phyloP scores from a whole-genome alignment of 1,140 invertebrate genomes.

The Helicoverpa zea region DNA sequence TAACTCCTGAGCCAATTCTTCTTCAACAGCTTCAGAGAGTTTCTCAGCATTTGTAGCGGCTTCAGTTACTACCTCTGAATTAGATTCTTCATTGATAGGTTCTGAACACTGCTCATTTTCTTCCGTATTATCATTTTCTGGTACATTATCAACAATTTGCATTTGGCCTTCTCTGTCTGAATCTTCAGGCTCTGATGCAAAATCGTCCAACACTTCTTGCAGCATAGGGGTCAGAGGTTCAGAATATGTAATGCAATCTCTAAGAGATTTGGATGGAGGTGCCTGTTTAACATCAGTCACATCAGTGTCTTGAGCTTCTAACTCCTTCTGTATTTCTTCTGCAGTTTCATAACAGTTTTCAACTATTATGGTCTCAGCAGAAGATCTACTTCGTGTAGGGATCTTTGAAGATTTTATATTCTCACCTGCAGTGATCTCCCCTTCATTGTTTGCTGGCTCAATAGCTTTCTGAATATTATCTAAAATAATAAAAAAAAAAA shows the following conservation, averaged over 20 bases:
- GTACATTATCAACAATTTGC: conserved; percentile 64
- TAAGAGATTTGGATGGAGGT: conserved; percentile 59
- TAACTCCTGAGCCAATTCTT: conserved; percentile 11
- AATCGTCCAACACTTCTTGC: conserved; percentile 75
- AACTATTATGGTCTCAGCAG: conserved; percentile 75
- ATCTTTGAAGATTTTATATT: conserved; percentile 64
- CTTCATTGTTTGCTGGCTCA: conserved; percentile 61
- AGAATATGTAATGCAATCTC: conserved; percentile 72
- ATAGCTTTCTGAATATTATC: conserved; percentile 58
- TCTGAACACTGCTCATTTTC: conserved; percentile 1
- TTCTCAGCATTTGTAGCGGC: conserved; percentile 39
- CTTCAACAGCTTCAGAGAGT: conserved; percentile 6
- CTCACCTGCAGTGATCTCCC: conserved; percentile 71
- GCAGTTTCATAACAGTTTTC: conserved; percentile 72
- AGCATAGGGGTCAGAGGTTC: conserved; percentile 74
- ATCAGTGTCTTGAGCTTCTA: conserved; percentile 57
- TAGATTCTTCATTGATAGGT: not conserved
- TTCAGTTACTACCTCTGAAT: conserved; percentile 31
- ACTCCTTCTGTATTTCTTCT: conserved; percentile 70
- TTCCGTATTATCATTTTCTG: conserved; percentile 46
- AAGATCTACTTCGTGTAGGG: conserved; percentile 66
- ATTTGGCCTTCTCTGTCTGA: conserved; percentile 63
- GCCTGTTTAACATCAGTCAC: conserved; percentile 42
- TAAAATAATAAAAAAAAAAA: conserved; percentile 55
- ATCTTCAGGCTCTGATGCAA: conserved; percentile 69